A percentile compares a stretch with the other conserved stretches of the same genome.
Conservation (phyloP, 2,888 invertebrate genomes). For the Rapana venosa region DNA sequence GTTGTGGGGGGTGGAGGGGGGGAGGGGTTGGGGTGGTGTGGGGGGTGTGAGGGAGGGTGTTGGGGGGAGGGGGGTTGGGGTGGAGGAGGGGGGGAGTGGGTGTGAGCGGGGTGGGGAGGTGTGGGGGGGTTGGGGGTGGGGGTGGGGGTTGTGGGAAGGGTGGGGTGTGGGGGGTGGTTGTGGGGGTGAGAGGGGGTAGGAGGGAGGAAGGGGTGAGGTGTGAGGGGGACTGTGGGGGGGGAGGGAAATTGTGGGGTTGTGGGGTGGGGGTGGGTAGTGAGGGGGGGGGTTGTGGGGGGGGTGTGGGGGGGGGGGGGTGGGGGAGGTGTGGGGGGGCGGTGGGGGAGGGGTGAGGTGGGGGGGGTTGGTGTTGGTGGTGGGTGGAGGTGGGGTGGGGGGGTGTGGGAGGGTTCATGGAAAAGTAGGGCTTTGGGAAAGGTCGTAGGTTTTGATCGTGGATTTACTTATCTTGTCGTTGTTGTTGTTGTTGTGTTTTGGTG, state of each 20-base stretch:
- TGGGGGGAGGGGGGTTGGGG: not conserved
- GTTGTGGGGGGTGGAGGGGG: too few species aligned
- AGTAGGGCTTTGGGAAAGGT: too few species aligned
- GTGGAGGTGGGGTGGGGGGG: not conserved
- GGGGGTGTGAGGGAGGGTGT: not conserved
- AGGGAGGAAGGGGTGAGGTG: not conserved
- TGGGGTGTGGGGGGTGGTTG: not conserved
- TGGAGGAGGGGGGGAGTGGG: not conserved
- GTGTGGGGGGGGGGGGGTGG: constrained; percentile 62
- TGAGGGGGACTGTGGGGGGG: constrained; percentile 61
- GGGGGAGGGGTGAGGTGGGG: not conserved
- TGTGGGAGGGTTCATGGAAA: not conserved
- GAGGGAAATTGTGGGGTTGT: constrained; percentile 45
- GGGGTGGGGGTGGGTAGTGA: not conserved
- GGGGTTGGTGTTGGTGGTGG: not conserved
- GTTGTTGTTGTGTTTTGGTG: too few species aligned
- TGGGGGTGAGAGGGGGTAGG: not conserved
- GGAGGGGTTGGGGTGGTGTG: too few species aligned
- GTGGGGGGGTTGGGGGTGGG: not conserved
- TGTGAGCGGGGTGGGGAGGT: not conserved
- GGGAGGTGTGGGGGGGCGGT: constrained; percentile 56
- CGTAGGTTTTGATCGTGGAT: too few species aligned
- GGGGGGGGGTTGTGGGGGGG: constrained; percentile 16
- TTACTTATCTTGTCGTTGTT: too few species aligned
- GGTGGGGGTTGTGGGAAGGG: not conserved